phyloP scores from a whole-genome alignment of 1,140 invertebrate species.

The Drosophila tani region DNA sequence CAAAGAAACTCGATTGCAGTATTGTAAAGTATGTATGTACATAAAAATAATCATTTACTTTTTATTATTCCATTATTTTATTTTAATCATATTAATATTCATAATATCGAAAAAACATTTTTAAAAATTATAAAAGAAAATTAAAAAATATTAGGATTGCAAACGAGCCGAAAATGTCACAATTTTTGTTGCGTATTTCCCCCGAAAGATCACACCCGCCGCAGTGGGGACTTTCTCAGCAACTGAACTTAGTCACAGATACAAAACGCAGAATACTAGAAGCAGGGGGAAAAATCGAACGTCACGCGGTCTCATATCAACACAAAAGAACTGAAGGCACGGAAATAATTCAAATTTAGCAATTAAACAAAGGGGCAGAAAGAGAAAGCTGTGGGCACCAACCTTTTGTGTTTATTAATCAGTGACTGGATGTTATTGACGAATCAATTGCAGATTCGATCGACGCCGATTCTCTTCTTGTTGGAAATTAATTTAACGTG shows the following conservation, averaged over 20 bases:
- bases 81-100: background rate
- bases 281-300: constrained; percentile 23
- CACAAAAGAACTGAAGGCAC: constrained; percentile 36
- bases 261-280: constrained; percentile 43
- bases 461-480: constrained; percentile 23
- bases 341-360: constrained; percentile 29
- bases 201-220: background rate
- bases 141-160: too few relatives aligned
- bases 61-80: too few relatives aligned
- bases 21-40: too few relatives aligned
- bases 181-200: constrained; percentile 1
- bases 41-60: too few relatives aligned
- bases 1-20: too few relatives aligned
- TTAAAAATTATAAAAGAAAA: background rate
- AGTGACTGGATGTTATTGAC: constrained; percentile 45
- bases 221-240: constrained; percentile 24
- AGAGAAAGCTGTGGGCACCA: constrained; percentile 17
- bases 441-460: constrained; percentile 34
- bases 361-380: constrained; percentile 26
- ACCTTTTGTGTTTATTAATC: constrained; percentile 58
- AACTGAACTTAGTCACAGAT: constrained; percentile 43
- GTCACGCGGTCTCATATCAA: constrained; percentile 37
- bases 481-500: constrained; percentile 47
- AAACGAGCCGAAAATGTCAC: background rate
- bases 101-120: background rate